phyloP scores from a whole-genome alignment of 2,797 vertebrate species.

The Tinamus major region DNA sequence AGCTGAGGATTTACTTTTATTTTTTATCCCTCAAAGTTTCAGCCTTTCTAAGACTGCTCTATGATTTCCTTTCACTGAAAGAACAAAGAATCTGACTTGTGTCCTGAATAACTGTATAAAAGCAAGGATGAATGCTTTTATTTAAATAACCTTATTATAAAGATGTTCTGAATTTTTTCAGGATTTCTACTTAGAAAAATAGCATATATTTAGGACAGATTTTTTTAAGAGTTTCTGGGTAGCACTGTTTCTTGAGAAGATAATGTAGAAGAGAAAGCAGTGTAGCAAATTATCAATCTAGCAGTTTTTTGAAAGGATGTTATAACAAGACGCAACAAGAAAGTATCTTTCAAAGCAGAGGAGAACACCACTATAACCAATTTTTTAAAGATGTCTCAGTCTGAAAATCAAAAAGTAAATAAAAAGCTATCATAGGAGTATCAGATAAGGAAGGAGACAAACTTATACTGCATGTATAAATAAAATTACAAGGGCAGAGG shows the following conservation, averaged over 20 bases:
- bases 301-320: neutral
- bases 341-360: neutral
- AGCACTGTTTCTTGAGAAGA: neutral
- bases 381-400: neutral
- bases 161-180: neutral
- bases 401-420: neutral
- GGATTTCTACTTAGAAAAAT: neutral
- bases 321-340: neutral
- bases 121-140: neutral
- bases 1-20: neutral
- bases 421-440: neutral
- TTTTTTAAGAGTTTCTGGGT: too few species aligned
- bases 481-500: neutral
- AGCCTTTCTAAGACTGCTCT: neutral
- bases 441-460: neutral
- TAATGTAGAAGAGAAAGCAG: neutral
- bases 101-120: neutral
- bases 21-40: neutral
- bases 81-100: neutral
- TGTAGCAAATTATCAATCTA: neutral
- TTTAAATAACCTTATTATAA: neutral
- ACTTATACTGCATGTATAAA: neutral
- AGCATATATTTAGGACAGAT: neutral
- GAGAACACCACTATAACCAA: neutral
- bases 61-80: neutral